A percentile compares a stretch with the other conserved stretches of the same genome.
These are phyloP conservation scores for Maylandia zebra DNA, from an alignment of 2,113 vertebrate genomes.

Conservation along the genomic window DNA sequence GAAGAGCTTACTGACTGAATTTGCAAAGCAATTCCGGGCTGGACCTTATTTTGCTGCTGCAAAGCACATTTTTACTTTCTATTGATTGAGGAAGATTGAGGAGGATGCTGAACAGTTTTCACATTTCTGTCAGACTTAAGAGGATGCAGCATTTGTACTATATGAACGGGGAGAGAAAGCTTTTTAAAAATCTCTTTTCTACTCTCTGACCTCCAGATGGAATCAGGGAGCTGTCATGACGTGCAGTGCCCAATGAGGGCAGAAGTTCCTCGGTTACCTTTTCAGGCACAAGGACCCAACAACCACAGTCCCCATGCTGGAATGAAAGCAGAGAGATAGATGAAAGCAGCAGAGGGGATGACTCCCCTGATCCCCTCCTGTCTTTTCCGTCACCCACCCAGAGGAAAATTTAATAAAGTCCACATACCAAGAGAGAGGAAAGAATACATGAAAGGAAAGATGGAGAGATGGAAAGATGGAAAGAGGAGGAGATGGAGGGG, in stretches of 20 bases:
- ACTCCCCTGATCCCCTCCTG: slow-evolving; percentile 58
- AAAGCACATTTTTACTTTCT: slow-evolving; percentile 33
- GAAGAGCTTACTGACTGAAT: slow-evolving; percentile 8
- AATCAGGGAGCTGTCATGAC: slow-evolving; percentile 35
- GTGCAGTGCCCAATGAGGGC: slow-evolving; percentile 25
- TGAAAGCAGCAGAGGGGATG: slow-evolving; percentile 60
- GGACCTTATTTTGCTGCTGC: slow-evolving; percentile 4
- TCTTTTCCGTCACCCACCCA: slow-evolving; percentile 61
- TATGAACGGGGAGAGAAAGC: neutral
- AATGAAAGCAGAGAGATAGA: slow-evolving; percentile 59
- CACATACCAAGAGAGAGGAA: slow-evolving; percentile 64
- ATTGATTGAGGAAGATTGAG: slow-evolving; percentile 30
- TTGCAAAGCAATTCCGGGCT: slow-evolving; percentile 1
- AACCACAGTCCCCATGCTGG: slow-evolving; percentile 25
- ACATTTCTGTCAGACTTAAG: neutral
- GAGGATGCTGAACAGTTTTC: neutral
- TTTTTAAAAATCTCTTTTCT: slow-evolving; percentile 17
- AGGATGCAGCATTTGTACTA: neutral
- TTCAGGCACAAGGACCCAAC: slow-evolving; percentile 31
- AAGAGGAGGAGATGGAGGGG: slow-evolving; percentile 32
- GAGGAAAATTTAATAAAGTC: slow-evolving; percentile 72
- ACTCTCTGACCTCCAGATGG: slow-evolving; percentile 44
- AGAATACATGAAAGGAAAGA: slow-evolving; percentile 64
- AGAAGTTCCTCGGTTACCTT: slow-evolving; percentile 45
- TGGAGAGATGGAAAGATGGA: slow-evolving; percentile 44